These are phyloP conservation scores for Hemistola chrysoprasaria DNA, from an alignment of 2,888 invertebrate genomes.

Conservation along the genomic window DNA sequence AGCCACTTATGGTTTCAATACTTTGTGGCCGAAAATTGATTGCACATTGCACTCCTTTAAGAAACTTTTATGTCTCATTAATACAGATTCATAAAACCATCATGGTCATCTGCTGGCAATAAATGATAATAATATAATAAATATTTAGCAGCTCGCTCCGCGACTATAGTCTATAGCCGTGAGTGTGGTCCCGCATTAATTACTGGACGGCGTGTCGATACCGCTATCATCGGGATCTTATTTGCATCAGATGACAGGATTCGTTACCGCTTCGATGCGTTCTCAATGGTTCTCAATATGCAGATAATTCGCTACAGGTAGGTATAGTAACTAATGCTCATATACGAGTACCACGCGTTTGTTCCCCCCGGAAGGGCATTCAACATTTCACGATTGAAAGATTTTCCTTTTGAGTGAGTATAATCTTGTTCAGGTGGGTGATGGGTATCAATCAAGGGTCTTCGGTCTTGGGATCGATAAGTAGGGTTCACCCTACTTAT, in stretches of 20 bases:
- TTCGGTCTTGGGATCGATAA: slow-evolving; percentile 25
- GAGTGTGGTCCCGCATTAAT: slow-evolving; percentile 72
- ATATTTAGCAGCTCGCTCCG: no score
- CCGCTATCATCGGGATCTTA: slow-evolving; percentile 47
- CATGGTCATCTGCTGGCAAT: no score
- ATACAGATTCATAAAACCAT: no score
- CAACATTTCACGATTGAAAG: slow-evolving; percentile 33
- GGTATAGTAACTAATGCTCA: slow-evolving; percentile 1
- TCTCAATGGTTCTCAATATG: slow-evolving; percentile 19
- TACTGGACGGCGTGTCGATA: slow-evolving; percentile 51
- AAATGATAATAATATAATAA: no score
- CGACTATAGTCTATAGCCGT: no score
- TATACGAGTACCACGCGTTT: background rate
- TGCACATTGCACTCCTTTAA: no score
- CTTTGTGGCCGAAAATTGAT: no score
- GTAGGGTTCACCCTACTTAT: no score
- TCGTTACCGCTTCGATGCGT: slow-evolving; percentile 20
- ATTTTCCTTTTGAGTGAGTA: slow-evolving; percentile 43
- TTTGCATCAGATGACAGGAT: slow-evolving; percentile 48
- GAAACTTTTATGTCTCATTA: no score
- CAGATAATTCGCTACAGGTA: slow-evolving; percentile 14
- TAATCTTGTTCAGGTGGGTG: slow-evolving; percentile 37
- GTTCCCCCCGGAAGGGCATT: slow-evolving; percentile 18
- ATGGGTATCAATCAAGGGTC: slow-evolving; percentile 39
- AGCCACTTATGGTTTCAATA: no score